phyloP scores from a whole-genome alignment of 2,113 vertebrate genomes.

The Irena cyanogastra region DNA sequence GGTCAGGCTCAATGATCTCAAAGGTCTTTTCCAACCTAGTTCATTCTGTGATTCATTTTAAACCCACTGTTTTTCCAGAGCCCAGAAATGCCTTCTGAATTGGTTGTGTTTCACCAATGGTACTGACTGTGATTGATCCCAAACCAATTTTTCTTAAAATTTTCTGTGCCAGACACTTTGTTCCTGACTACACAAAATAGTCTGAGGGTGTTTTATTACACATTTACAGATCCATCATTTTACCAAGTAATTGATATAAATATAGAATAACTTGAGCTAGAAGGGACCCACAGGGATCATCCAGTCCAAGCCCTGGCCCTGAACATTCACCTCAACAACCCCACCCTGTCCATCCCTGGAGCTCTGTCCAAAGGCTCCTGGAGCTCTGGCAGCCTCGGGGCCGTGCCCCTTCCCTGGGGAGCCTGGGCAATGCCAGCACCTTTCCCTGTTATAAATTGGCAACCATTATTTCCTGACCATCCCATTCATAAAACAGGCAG shows the following conservation, averaged over 20 bases:
- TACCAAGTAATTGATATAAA: background rate
- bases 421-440: background rate
- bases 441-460: fast-evolving
- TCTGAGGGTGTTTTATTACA: background rate
- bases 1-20: background rate
- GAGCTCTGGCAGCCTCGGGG: background rate
- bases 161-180: background rate
- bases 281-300: fast-evolving
- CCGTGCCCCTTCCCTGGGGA: background rate
- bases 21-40: background rate
- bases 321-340: fast-evolving
- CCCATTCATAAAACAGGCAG: background rate
- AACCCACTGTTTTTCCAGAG: background rate
- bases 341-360: background rate
- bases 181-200: fast-evolving
- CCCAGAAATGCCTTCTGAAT: background rate
- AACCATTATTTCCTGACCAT: background rate
- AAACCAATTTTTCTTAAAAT: background rate
- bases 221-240: background rate
- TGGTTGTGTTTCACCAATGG: background rate
- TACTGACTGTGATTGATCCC: background rate
- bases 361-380: fast-evolving
- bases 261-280: background rate
- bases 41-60: background rate
- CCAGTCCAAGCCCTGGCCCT: background rate